These are phyloP conservation scores for Gymnocheta viridis DNA, from an alignment of 2,888 invertebrate species.

Conservation along the genomic window DNA sequence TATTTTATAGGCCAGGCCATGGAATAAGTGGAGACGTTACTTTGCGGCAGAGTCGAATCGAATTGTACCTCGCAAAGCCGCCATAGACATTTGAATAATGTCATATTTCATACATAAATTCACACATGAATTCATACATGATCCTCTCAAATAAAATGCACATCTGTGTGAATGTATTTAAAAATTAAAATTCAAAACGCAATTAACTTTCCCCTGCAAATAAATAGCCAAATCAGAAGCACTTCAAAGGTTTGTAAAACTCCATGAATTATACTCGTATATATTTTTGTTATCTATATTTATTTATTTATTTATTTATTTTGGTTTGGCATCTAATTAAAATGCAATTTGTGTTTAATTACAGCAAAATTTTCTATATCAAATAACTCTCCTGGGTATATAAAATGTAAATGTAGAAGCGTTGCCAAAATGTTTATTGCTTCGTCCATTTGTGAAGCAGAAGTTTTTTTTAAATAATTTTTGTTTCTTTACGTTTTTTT, in stretches of 20 bases:
- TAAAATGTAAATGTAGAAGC: neutral
- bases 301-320: neutral
- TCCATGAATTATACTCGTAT: too few species aligned
- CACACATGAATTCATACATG: too few species aligned
- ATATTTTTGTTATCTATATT: too few species aligned
- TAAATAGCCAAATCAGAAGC: neutral
- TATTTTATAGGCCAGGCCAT: neutral
- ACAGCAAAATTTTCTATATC: slow-evolving; percentile 46
- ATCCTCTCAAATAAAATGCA: neutral
- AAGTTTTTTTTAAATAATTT: slow-evolving; percentile 25
- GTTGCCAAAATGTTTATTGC: slow-evolving; percentile 32
- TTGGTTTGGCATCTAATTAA: slow-evolving; percentile 67
- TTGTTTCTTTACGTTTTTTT: slow-evolving; percentile 16
- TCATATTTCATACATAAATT: too few species aligned
- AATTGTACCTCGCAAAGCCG: too few species aligned
- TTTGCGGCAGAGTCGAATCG: too few species aligned
- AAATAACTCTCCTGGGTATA: slow-evolving; percentile 29
- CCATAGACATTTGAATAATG: too few species aligned
- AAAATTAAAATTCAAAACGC: slow-evolving; percentile 14
- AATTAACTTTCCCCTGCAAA: slow-evolving; percentile 14
- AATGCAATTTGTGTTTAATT: slow-evolving; percentile 71
- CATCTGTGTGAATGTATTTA: too few species aligned
- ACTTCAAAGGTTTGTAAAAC: slow-evolving; percentile 9
- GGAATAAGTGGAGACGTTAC: too few species aligned
- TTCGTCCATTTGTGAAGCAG: slow-evolving; percentile 22